Evolutionary conservation across 2,888 invertebrate species (phyloP).

Genomic region (Pristionchus mayeri): DNA sequence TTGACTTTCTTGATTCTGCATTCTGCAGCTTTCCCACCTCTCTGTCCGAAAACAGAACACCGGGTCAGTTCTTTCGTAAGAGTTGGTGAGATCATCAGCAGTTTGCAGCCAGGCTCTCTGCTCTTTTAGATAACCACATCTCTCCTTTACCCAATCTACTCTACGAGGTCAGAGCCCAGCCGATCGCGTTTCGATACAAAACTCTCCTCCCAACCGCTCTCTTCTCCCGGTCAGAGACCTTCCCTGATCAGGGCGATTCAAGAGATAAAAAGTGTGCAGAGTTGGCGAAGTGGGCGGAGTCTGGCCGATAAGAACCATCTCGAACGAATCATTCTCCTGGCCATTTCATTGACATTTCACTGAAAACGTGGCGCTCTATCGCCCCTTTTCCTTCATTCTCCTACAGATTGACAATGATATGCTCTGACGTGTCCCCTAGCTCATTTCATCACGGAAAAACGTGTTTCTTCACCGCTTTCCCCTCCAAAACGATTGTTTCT

Average conservation of each 20-base stretch:
- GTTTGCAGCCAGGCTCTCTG: not conserved
- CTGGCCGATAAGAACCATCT: not conserved
- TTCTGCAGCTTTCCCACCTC: not conserved
- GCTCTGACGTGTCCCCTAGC: not conserved
- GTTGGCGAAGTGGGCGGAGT: not conserved
- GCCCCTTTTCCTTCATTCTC: not conserved
- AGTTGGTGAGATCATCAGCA: not conserved
- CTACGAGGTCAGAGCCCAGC: not conserved
- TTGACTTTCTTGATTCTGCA: not conserved
- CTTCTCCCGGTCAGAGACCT: not conserved
- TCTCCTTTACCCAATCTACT: not conserved
- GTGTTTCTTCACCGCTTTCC: not conserved
- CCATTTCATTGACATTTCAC: not conserved
- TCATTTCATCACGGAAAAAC: not conserved
- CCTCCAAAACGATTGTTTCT: not conserved
- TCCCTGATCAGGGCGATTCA: not conserved
- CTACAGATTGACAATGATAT: not conserved
- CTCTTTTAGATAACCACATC: not conserved
- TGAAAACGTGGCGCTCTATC: slow-evolving; percentile 26
- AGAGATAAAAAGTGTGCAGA: not conserved
- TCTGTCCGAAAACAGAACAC: not conserved
- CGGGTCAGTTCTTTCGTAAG: no score
- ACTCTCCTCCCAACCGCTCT: not conserved
- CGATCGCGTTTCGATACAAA: no score
- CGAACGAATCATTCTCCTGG: not conserved